phyloP scores from a whole-genome alignment of 1,140 invertebrate species.

The Megalopta genalis region DNA sequence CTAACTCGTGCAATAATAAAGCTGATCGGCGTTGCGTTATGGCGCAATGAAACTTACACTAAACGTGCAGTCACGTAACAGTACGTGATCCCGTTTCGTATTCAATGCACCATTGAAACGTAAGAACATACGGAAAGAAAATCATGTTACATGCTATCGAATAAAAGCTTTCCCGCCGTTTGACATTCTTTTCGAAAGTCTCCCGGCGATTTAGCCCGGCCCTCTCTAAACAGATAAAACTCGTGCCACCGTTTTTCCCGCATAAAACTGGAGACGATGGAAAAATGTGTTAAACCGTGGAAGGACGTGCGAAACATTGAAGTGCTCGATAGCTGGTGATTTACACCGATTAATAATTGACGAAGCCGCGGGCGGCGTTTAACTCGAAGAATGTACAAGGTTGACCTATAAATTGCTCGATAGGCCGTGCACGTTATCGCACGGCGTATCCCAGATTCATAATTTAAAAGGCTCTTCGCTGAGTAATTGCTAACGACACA shows the following conservation, averaged over 20 bases:
- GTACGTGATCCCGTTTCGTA: conserved; percentile 1
- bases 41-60: conserved; percentile 2
- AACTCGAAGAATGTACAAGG: conserved; percentile 22
- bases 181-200: not conserved
- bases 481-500: conserved; percentile 32
- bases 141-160: not conserved
- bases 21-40: not conserved
- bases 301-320: not conserved
- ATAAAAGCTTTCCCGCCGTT: not conserved
- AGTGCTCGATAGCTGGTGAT: not conserved
- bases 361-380: not conserved
- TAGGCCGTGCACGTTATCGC: conserved; percentile 23
- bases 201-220: not conserved
- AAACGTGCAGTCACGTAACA: not conserved
- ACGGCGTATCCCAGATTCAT: conserved; percentile 22
- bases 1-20: conserved; percentile 10
- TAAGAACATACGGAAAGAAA: conserved; percentile 8
- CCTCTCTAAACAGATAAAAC: not conserved
- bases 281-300: not conserved
- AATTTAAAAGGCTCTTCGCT: conserved; percentile 35
- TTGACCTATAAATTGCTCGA: conserved; percentile 45
- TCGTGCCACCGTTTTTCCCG: no score
- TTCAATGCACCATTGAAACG: not conserved
- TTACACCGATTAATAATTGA: conserved; percentile 21
- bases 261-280: not conserved